These are phyloP conservation scores for Carcharodon carcharias DNA, from an alignment of 2,797 vertebrate species.

Conservation along the genomic window DNA sequence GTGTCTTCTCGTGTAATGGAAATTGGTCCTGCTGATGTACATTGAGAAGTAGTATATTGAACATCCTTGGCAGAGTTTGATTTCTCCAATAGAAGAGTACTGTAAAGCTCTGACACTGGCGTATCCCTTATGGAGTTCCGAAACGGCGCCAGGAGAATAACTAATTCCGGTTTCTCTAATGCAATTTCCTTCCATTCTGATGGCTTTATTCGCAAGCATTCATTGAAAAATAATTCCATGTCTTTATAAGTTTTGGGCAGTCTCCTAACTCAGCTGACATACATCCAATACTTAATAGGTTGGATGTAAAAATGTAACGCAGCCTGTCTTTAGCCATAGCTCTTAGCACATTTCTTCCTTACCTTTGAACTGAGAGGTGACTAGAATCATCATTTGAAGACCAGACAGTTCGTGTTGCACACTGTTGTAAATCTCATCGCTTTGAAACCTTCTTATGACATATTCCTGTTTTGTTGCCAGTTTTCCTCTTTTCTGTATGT, in stretches of 20 bases:
- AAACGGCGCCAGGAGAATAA: neutral
- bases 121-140: neutral
- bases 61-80: neutral
- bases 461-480: neutral
- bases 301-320: neutral
- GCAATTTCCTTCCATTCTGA: neutral
- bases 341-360: neutral
- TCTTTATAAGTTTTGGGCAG: neutral
- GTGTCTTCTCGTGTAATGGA: neutral
- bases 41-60: neutral
- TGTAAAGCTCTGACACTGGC: neutral
- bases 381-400: neutral
- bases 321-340: neutral
- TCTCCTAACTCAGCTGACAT: neutral
- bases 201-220: neutral
- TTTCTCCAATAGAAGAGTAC: neutral
- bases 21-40: neutral
- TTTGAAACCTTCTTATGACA: neutral
- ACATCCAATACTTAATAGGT: neutral
- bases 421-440: neutral
- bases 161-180: neutral
- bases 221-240: neutral
- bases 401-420: neutral
- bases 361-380: neutral
- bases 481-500: neutral